phyloP scores from a whole-genome alignment of 2,797 vertebrate genomes.

The Chrysocyon brachyurus region DNA sequence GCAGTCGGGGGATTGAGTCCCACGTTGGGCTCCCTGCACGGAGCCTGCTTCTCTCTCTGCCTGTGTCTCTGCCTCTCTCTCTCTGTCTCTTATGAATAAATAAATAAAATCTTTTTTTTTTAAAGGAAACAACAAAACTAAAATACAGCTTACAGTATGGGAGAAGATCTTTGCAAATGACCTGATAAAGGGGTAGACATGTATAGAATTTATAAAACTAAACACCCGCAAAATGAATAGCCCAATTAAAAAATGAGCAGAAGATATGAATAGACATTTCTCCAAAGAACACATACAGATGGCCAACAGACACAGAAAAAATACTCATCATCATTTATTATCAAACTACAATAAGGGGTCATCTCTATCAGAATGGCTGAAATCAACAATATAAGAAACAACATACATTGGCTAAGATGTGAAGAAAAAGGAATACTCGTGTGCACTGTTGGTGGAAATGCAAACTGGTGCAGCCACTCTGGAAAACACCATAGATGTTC shows the following conservation, averaged over 20 bases:
- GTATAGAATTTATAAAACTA: background rate
- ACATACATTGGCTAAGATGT: background rate
- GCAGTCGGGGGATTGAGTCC: too few relatives aligned
- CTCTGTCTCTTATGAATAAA: too few relatives aligned
- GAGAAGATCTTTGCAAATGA: background rate
- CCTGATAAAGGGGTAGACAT: background rate
- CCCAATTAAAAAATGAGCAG: background rate
- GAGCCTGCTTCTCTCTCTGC: too few relatives aligned
- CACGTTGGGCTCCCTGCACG: too few relatives aligned
- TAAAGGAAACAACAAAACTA: background rate
- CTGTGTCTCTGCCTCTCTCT: too few relatives aligned
- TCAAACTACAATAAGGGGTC: background rate
- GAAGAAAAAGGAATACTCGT: background rate
- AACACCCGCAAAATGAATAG: background rate
- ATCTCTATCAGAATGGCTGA: background rate
- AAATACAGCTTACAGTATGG: background rate
- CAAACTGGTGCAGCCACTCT: background rate
- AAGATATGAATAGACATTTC: background rate
- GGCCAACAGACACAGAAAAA: background rate
- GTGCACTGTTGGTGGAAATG: background rate
- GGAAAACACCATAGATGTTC: background rate
- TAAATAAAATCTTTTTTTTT: too few relatives aligned
- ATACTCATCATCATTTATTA: background rate
- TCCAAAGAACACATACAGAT: background rate
- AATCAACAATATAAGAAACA: background rate